Evolutionary conservation across 2,797 vertebrate genomes (phyloP).

Genomic region (Arnoldichthys spilopterus): DNA sequence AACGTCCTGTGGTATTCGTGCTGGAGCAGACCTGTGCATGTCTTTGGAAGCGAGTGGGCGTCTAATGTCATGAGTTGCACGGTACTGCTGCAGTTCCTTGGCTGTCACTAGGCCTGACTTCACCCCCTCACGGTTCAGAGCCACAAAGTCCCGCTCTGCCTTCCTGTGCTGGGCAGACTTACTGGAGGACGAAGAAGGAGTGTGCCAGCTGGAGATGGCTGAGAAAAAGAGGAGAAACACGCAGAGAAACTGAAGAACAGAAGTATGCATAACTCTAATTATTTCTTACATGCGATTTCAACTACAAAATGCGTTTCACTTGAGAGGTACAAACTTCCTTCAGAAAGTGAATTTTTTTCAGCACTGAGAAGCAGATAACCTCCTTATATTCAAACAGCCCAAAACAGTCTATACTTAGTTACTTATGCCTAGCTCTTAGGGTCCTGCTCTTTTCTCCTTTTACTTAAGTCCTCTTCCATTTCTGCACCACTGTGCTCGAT

Average conservation of each 20-base stretch:
- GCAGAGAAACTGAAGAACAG: background rate
- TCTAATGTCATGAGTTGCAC: constrained; percentile 68
- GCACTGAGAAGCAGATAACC: background rate
- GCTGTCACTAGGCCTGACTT: constrained; percentile 76
- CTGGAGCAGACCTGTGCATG: constrained; percentile 21
- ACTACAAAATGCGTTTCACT: background rate
- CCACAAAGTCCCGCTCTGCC: constrained; percentile 70
- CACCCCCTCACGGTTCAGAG: constrained; percentile 76
- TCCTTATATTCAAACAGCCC: background rate
- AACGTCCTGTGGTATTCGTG: constrained; percentile 65
- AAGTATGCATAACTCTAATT: background rate
- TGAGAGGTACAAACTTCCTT: background rate
- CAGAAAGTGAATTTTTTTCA: background rate
- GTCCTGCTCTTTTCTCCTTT: background rate
- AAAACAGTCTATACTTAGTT: background rate
- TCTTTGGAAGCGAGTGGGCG: constrained; percentile 37
- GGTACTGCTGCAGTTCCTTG: constrained; percentile 75
- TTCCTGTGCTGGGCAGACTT: constrained; percentile 28
- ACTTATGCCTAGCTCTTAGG: background rate
- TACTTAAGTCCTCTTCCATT: background rate
- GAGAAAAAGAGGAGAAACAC: constrained; percentile 32
- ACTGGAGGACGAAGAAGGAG: constrained; percentile 58
- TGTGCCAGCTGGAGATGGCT: constrained; percentile 83
- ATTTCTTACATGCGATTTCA: background rate
- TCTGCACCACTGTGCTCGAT: constrained; percentile 4